A percentile compares a stretch with the other conserved stretches of the same genome.
These are phyloP conservation scores for Rugalucina vietnamica DNA, from an alignment of 2,888 invertebrate species.

Conservation along the genomic window DNA sequence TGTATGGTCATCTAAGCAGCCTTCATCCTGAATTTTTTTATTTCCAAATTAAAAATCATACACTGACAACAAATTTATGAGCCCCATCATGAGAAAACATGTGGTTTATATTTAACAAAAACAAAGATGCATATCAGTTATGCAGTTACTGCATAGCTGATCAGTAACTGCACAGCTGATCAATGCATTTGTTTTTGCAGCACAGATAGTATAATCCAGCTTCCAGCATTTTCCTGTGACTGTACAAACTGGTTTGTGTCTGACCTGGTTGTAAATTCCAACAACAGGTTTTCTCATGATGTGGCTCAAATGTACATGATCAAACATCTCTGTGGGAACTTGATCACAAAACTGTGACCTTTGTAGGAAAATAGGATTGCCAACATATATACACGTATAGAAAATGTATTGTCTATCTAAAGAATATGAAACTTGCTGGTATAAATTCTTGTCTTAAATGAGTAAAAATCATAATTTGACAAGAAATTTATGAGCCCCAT, in stretches of 20 bases:
- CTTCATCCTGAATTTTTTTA: background rate
- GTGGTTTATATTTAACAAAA: no score
- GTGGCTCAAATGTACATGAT: no score
- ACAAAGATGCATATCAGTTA: background rate
- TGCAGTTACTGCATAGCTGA: background rate
- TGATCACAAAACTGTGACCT: no score
- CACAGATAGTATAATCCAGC: no score
- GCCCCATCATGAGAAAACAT: background rate
- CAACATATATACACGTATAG: background rate
- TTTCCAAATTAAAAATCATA: background rate
- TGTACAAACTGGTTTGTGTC: background rate
- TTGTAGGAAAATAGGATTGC: background rate
- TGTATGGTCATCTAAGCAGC: background rate
- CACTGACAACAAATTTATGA: background rate
- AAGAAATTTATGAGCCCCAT: background rate
- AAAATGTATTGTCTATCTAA: background rate
- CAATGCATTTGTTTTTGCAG: no score
- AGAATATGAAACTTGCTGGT: background rate
- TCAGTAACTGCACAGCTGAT: background rate
- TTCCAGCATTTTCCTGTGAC: background rate
- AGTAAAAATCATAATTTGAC: background rate
- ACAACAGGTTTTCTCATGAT: no score
- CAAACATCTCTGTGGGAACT: no score
- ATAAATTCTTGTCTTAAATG: background rate
- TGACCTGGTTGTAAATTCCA: background rate